Conservation (phyloP, 2,888 invertebrate genomes). For the Phyllotreta striolata region DNA sequence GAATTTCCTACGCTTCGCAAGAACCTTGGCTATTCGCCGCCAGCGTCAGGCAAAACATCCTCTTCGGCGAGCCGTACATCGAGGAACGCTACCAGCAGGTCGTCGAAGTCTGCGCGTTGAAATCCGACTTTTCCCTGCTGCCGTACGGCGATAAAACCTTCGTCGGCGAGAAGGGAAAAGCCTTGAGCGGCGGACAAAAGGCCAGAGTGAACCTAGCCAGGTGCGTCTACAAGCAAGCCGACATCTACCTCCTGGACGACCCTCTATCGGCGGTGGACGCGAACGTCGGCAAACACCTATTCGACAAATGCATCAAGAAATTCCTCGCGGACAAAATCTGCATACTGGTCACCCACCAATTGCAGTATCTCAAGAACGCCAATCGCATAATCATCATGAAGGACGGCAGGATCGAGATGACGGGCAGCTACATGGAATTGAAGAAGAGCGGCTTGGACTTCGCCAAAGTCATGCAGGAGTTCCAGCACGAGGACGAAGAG, state of each 20-base stretch:
- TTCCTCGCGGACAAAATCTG: conserved; percentile 68
- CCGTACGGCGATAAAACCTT: conserved; percentile 79
- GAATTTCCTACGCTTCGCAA: conserved; percentile 67
- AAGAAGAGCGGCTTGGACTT: conserved; percentile 63
- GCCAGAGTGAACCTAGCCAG: conserved; percentile 83
- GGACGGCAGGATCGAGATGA: conserved; percentile 62
- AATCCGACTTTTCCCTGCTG: conserved; percentile 76
- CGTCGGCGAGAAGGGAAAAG: conserved; percentile 83
- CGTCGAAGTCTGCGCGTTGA: conserved; percentile 71
- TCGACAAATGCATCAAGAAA: conserved; percentile 74
- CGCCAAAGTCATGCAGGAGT: conserved; percentile 40
- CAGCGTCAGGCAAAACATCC: conserved; percentile 77
- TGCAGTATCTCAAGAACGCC: conserved; percentile 65
- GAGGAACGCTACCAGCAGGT: conserved; percentile 68
- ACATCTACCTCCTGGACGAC: conserved; percentile 82
- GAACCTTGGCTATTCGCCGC: conserved; percentile 71
- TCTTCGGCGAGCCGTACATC: conserved; percentile 74
- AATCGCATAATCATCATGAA: conserved; percentile 59
- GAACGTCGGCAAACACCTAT: conserved; percentile 76
- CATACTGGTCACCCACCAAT: conserved; percentile 75
- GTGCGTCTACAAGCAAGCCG: conserved; percentile 78
- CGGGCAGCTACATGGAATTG: conserved; percentile 63
- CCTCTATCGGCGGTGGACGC: conserved; percentile 85
- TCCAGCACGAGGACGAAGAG: conserved; percentile 52
- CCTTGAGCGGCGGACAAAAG: conserved; percentile 85